Evolutionary conservation across 2,888 invertebrate genomes (phyloP), one percentile per base, ranked within the genome.

Genomic region (Hecatera dysodea): DNA sequence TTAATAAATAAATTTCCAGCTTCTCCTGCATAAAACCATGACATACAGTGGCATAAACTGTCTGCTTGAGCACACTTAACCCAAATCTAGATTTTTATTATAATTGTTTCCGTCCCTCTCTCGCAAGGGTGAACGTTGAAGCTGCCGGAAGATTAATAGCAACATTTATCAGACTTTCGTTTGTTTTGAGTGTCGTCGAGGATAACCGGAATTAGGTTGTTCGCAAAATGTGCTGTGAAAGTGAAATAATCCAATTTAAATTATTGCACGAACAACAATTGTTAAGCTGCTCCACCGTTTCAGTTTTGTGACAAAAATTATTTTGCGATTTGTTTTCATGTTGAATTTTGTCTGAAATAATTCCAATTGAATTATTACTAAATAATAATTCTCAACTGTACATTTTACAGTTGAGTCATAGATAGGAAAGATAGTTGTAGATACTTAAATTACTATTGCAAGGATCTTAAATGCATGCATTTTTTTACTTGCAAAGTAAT

Each of bases 131-230:
- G 86, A 87, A 83, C 84, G 81, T 81, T 84, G 87, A 91, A 89
- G 87, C 87, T 88, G 85, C 80, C 79, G 82, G 86, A 91, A 93
- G 93, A 93, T 93, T 92, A 93, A 93, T 93, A 88, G 91, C 87
- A 88, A 89, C 93, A 93, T 94, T 93, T 93, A 93, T 94, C 94
- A 93, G 93, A 93, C 92, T 93, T 94, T 92, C 93, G 93, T 93
- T 93, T 93, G 93, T 93, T 93, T 93, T 93, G 92, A 93, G 91
- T 92, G 93, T 92, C 92, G 90, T 90, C 90, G 91, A 87, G 90
- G 90, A 93, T 92, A 92, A 90, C 91, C 91, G 90, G 93, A 92
- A 92, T 93, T 92, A 93, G 93, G 93, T 90, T 92, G 90, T 90
- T 92, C 89, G 84, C 90, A 82, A 89, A 91, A 92, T 91, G 91